Conservation (phyloP, 1,140 invertebrate genomes). For the Nixonia krombeini region DNA sequence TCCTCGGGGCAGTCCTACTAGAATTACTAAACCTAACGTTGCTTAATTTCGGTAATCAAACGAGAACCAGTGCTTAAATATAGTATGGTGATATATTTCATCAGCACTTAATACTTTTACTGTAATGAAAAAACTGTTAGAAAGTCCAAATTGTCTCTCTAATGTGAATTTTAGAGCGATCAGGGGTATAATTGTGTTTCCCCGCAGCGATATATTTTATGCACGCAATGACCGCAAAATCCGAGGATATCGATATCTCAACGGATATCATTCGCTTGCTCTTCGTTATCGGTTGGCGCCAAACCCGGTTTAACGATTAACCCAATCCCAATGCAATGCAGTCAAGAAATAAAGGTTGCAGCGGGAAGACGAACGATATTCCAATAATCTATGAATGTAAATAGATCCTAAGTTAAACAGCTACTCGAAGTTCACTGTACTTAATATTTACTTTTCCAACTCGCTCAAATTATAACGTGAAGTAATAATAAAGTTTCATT, state of each 20-base stretch:
- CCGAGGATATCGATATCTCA: slow-evolving; percentile 41
- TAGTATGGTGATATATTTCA: too few species aligned
- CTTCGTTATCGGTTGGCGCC: slow-evolving; percentile 46
- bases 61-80: too few species aligned
- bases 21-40: too few species aligned
- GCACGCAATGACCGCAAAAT: slow-evolving; percentile 37
- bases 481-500: slow-evolving; percentile 42
- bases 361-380: slow-evolving; percentile 24
- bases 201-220: slow-evolving; percentile 44
- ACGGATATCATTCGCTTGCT: slow-evolving; percentile 48
- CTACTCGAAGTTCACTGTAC: slow-evolving; percentile 9
- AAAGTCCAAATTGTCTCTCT: too few species aligned
- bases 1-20: too few species aligned
- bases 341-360: slow-evolving; percentile 21
- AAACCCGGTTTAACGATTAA: slow-evolving; percentile 38
- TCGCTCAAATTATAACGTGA: slow-evolving; percentile 33
- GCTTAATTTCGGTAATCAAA: too few species aligned
- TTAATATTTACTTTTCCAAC: slow-evolving; percentile 24
- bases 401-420: slow-evolving; percentile 16
- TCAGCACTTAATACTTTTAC: too few species aligned
- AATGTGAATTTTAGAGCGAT: slow-evolving; percentile 28
- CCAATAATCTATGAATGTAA: slow-evolving; percentile 26
- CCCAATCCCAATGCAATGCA: slow-evolving; percentile 11
- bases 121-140: not conserved
- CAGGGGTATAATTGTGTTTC: slow-evolving; percentile 31